A percentile compares a stretch with the other conserved stretches of the same genome.
Evolutionary conservation across 2,888 invertebrate species (phyloP).

Genomic region (Drosophila fungiperda): DNA sequence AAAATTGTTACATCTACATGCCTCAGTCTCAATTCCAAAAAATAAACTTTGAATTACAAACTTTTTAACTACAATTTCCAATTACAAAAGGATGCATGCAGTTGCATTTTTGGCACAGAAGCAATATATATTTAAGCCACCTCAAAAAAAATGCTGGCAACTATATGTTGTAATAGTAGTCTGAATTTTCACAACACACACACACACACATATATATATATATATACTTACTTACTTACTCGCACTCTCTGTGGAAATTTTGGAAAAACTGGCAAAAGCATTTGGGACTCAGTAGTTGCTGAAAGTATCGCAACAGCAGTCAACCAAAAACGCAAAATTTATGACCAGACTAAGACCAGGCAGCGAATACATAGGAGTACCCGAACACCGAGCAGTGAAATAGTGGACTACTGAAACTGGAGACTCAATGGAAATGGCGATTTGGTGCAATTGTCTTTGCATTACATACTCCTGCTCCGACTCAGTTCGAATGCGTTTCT

Average conservation of each 20-base stretch:
- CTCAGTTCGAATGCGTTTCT: slow-evolving; percentile 47
- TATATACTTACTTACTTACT: slow-evolving; percentile 3
- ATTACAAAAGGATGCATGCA: slow-evolving; percentile 60
- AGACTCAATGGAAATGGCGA: slow-evolving; percentile 29
- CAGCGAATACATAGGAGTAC: slow-evolving; percentile 41
- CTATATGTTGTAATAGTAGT: slow-evolving; percentile 1
- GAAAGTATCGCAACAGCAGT: slow-evolving; percentile 45
- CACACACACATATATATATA: background rate
- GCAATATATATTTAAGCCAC: slow-evolving; percentile 21
- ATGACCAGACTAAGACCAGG: slow-evolving; percentile 52
- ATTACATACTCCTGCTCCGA: slow-evolving; percentile 25
- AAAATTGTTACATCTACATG: slow-evolving; percentile 32
- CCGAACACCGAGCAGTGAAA: slow-evolving; percentile 12
- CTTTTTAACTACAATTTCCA: slow-evolving; percentile 78
- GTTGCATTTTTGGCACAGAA: slow-evolving; percentile 30
- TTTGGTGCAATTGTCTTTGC: slow-evolving; percentile 66
- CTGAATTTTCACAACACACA: background rate
- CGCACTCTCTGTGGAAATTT: slow-evolving; percentile 43
- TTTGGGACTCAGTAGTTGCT: slow-evolving; percentile 25
- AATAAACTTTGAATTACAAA: slow-evolving; percentile 70
- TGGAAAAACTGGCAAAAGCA: slow-evolving; percentile 39
- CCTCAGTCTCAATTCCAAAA: slow-evolving; percentile 53
- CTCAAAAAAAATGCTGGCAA: slow-evolving; percentile 8
- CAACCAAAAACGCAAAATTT: slow-evolving; percentile 73
- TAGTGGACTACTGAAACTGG: slow-evolving; percentile 13